Conservation (phyloP, 2,113 vertebrate species). For the Cebus imitator region DNA sequence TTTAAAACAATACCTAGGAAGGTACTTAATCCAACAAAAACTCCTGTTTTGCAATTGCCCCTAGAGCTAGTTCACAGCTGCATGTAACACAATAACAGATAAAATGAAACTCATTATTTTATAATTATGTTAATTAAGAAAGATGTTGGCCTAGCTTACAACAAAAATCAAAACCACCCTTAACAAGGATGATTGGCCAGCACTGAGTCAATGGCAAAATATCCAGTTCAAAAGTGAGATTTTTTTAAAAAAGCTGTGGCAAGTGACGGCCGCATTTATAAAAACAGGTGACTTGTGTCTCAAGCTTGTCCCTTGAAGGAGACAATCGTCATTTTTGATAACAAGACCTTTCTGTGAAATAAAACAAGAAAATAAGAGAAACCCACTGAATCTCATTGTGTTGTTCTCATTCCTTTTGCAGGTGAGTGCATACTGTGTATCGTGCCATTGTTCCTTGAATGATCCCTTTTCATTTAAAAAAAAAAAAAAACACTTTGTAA, state of each 20-base stretch:
- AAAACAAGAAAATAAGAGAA: background rate
- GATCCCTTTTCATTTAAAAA: background rate
- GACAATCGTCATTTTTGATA: background rate
- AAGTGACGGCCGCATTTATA: background rate
- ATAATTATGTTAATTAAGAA: slow-evolving; percentile 51
- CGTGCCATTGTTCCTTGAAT: background rate
- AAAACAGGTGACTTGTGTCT: background rate
- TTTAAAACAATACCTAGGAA: slow-evolving; percentile 11
- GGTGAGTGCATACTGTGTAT: background rate
- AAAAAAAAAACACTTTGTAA: background rate
- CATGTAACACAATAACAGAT: background rate
- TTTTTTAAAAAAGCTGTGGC: background rate
- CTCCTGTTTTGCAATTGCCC: background rate
- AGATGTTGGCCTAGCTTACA: background rate
- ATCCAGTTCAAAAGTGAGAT: background rate
- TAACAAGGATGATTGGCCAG: background rate
- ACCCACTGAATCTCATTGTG: background rate
- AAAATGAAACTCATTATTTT: slow-evolving; percentile 27
- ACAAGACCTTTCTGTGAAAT: background rate
- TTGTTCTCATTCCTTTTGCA: background rate
- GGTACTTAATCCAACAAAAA: background rate
- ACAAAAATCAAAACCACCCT: background rate
- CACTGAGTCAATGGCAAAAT: background rate
- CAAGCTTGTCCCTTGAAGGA: background rate
- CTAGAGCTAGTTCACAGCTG: background rate